Base-by-base conservation (phyloP, 2,888 invertebrate species). In the Dryadula phaetusa region DNA sequence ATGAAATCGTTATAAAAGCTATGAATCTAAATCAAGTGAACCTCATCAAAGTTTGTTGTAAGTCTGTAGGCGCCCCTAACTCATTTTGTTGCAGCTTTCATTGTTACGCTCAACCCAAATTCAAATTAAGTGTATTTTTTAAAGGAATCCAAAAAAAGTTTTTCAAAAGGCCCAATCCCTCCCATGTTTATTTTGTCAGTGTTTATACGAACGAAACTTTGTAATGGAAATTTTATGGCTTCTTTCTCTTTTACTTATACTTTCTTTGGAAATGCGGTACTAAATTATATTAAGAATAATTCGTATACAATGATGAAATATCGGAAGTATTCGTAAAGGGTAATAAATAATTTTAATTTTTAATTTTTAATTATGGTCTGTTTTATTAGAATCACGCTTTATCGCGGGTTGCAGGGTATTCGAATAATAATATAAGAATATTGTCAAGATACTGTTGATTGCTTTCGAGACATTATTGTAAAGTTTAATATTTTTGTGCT, bases 11-110 rank as follows among this genome's bases (percentile, higher is more conserved):
- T 61, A 62, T 22, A 54, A 66, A 66, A 46, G 53, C 62, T 54
- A 62, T 66, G 66, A 66, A 66, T 66, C 28, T 60, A 66, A 66
- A 62, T 66, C 65, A 66, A 62, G 49, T 61, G 49, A 54, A 62
- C 32, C 37, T 62, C 46, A 64, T 62, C 47, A 64, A 62, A 68
- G 56, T 68, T 61, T 62, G 56, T 44, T 64, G 10, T 28, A 18
- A 63, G 47, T 64, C 68, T 49, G 62, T 49, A 52, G 68, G 62
- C 56, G 20, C n/a, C 52, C 10, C 8, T 4, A 54, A 65, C 49
- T 65, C 42, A 65, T 34, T 62, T 58, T 37, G 56, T 22, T 56
- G 56, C 40, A 56, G 22, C n/a, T 10, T 40, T n/a, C 22, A 25
- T 37, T 25, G 40, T 25, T 25, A 16, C 18, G 12, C 12, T 12